A percentile compares a stretch with the other conserved stretches of the same genome.
Evolutionary conservation across 1,140 invertebrate species (phyloP).

Genomic region (Papilio polyxenes): DNA sequence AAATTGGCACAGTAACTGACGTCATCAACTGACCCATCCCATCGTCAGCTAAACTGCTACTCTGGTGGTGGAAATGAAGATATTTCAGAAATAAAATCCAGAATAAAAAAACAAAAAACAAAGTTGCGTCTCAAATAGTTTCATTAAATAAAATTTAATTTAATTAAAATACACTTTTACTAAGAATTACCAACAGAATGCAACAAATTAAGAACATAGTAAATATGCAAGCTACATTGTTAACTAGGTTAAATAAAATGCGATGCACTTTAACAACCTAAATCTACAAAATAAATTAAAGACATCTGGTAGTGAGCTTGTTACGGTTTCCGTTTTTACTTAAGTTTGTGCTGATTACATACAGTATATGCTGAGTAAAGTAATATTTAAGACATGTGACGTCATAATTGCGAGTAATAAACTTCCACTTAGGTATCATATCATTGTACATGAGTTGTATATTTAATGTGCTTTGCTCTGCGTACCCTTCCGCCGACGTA

Average conservation of each 20-base stretch:
- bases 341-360: no score
- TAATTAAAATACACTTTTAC: background rate
- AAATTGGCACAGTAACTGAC: constrained; percentile 94
- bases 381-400: background rate
- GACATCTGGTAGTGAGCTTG: no score
- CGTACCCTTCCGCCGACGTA: constrained; percentile 93
- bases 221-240: background rate
- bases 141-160: background rate
- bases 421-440: no score
- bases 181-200: background rate
- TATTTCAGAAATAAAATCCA: background rate
- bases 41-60: constrained; percentile 85
- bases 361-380: background rate
- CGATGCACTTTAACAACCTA: no score
- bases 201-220: background rate
- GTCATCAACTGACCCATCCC: constrained; percentile 91
- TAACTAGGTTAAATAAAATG: background rate
- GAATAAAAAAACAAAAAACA: background rate
- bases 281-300: no score
- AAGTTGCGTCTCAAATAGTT: background rate
- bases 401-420: background rate
- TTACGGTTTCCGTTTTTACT: no score
- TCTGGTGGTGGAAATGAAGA: constrained; percentile 43
- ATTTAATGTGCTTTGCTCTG: constrained; percentile 20
- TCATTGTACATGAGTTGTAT: background rate